phyloP scores from a whole-genome alignment of 1,140 invertebrate species.

The Drosophila lowei region DNA sequence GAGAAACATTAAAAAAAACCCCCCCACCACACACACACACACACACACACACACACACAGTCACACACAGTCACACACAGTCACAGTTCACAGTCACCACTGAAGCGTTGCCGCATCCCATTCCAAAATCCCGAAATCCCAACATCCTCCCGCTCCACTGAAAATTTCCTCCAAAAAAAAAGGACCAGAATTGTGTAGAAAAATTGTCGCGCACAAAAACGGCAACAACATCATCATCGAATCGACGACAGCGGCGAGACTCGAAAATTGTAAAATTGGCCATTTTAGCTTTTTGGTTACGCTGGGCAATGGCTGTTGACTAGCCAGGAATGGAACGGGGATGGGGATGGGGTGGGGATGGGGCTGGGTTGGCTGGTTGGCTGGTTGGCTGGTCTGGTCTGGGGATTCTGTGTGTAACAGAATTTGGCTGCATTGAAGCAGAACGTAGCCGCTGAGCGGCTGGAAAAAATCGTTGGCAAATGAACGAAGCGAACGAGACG shows the following conservation, averaged over 20 bases:
- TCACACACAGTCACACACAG: conserved; percentile 30
- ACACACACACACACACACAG: conserved; percentile 36
- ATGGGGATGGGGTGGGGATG: not conserved
- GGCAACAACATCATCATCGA: not conserved
- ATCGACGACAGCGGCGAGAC: conserved; percentile 36
- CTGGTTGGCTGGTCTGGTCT: conserved; percentile 37
- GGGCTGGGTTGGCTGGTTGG: not conserved
- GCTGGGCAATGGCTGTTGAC: conserved; percentile 37
- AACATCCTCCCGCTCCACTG: too few species aligned
- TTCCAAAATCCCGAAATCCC: too few species aligned
- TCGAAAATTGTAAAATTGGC: conserved; percentile 78
- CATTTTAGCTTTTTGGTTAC: conserved; percentile 76
- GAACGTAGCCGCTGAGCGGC: conserved; percentile 69
- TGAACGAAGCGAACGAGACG: conserved; percentile 17
- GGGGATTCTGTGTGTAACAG: conserved; percentile 54
- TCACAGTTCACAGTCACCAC: not conserved
- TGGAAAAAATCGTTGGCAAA: conserved; percentile 61
- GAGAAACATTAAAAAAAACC: conserved; percentile 28
- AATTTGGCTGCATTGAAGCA: conserved; percentile 77
- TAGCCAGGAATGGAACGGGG: not conserved
- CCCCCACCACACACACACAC: conserved; percentile 22
- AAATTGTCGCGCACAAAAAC: conserved; percentile 61
- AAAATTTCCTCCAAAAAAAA: conserved; percentile 35
- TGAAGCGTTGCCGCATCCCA: not conserved
- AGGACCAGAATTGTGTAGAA: conserved; percentile 66